Evolutionary conservation across 1,140 invertebrate species (phyloP).

Genomic region (Diuraphis noxia): DNA sequence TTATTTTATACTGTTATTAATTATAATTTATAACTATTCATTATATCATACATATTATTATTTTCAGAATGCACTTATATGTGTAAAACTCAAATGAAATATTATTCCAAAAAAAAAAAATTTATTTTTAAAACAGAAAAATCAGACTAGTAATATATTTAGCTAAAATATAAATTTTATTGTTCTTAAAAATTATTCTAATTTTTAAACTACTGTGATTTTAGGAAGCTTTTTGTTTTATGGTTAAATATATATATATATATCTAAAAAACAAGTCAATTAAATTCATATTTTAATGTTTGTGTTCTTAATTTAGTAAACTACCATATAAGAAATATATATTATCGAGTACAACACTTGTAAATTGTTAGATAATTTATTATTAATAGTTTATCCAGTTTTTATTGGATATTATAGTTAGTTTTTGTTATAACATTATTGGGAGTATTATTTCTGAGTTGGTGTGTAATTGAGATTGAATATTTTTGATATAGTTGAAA

Average conservation of each 20-base stretch:
- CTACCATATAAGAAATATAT: neutral
- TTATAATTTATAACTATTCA: neutral
- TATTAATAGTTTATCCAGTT: too few relatives aligned
- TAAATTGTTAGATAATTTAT: too few relatives aligned
- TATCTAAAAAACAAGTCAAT: neutral
- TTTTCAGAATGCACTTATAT: neutral
- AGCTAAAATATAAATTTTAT: neutral
- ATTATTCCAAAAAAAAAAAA: neutral
- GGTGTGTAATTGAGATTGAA: too few relatives aligned
- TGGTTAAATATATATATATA: neutral
- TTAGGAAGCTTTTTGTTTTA: neutral
- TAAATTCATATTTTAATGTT: neutral
- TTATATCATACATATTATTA: neutral
- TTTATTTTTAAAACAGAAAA: neutral
- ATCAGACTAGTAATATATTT: neutral
- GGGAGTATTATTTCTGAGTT: too few relatives aligned
- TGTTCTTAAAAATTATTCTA: neutral
- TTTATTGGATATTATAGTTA: too few relatives aligned
- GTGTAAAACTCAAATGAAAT: neutral
- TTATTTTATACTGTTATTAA: slow-evolving; percentile 5
- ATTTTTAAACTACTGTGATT: slow-evolving; percentile 8
- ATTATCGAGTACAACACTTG: neutral
- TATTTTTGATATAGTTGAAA: too few relatives aligned
- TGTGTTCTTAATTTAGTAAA: neutral
- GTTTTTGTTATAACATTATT: too few relatives aligned